phyloP scores from a whole-genome alignment of 2,888 invertebrate genomes.

The Drosophila borealis region DNA sequence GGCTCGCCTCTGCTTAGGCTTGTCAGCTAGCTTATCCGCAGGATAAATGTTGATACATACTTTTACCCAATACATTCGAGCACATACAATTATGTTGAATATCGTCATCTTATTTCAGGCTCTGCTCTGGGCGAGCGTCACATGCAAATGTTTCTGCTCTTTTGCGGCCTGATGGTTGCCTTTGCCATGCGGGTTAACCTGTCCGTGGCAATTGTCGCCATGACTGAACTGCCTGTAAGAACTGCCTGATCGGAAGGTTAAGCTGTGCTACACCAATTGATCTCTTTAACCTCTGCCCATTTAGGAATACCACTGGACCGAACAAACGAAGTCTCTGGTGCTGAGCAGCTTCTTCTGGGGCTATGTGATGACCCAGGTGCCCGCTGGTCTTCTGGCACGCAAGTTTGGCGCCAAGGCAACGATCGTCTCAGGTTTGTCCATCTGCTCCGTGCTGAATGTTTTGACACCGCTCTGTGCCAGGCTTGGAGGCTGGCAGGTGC shows the following conservation, averaged over 20 bases:
- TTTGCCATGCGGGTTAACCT: slow-evolving; percentile 89
- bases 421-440: slow-evolving; percentile 85
- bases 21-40: neutral
- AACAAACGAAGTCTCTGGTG: slow-evolving; percentile 86
- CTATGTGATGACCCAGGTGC: slow-evolving; percentile 87
- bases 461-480: slow-evolving; percentile 89
- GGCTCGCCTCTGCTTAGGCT: slow-evolving; percentile 1
- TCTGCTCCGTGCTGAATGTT: slow-evolving; percentile 89
- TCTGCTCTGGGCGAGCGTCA: slow-evolving; percentile 87
- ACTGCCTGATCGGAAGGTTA: no score
- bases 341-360: slow-evolving; percentile 90
- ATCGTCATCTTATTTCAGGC: slow-evolving; percentile 74
- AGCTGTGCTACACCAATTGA: rapidly evolving
- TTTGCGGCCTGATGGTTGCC: slow-evolving; percentile 87
- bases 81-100: no score
- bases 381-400: slow-evolving; percentile 89
- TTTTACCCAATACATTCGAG: neutral
- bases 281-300: slow-evolving; percentile 40
- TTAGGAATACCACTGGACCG: slow-evolving; percentile 88
- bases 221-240: slow-evolving; percentile 86
- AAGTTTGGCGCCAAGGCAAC: slow-evolving; percentile 89
- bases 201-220: slow-evolving; percentile 90
- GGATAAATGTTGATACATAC: neutral
- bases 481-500: slow-evolving; percentile 87
- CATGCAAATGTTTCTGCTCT: slow-evolving; percentile 87